phyloP scores from a whole-genome alignment of 2,888 invertebrate genomes.

The Ennomos quercinarius region DNA sequence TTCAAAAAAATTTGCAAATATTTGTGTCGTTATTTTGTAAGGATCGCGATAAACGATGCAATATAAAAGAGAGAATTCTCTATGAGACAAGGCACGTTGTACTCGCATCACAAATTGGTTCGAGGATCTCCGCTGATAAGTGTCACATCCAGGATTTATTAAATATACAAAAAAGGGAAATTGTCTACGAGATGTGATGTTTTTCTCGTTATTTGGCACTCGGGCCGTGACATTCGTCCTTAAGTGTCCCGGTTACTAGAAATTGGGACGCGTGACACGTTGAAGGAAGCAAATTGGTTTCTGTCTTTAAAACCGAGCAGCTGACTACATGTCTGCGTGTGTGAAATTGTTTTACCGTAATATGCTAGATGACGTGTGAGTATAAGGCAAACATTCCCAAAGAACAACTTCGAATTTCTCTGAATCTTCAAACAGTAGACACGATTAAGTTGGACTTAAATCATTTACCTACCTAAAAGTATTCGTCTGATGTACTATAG shows the following conservation, averaged over 20 bases:
- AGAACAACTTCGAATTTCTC: too few relatives aligned
- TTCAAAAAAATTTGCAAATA: constrained; percentile 6
- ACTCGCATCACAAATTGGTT: constrained; percentile 31
- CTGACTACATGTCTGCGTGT: neutral
- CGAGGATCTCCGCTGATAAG: constrained; percentile 28
- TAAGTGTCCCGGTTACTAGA: constrained; percentile 27
- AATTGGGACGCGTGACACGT: constrained; percentile 21
- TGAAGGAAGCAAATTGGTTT: constrained; percentile 26
- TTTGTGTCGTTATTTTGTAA: neutral
- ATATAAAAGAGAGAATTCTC: constrained; percentile 5
- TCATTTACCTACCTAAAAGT: too few relatives aligned
- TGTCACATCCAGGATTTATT: constrained; percentile 36
- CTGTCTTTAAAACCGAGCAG: constrained; percentile 6
- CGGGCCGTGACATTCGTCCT: constrained; percentile 31
- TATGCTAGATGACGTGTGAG: too few relatives aligned
- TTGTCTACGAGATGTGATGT: constrained; percentile 31
- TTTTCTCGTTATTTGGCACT: constrained; percentile 30
- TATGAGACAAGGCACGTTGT: constrained; percentile 1
- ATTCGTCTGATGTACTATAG: too few relatives aligned
- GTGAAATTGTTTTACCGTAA: too few relatives aligned
- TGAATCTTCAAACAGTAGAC: neutral
- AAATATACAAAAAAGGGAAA: constrained; percentile 36
- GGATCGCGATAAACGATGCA: neutral
- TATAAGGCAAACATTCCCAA: too few relatives aligned
- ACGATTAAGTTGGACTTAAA: too few relatives aligned